Conservation (phyloP, 2,113 vertebrate species). For the Phasianus colchicus region DNA sequence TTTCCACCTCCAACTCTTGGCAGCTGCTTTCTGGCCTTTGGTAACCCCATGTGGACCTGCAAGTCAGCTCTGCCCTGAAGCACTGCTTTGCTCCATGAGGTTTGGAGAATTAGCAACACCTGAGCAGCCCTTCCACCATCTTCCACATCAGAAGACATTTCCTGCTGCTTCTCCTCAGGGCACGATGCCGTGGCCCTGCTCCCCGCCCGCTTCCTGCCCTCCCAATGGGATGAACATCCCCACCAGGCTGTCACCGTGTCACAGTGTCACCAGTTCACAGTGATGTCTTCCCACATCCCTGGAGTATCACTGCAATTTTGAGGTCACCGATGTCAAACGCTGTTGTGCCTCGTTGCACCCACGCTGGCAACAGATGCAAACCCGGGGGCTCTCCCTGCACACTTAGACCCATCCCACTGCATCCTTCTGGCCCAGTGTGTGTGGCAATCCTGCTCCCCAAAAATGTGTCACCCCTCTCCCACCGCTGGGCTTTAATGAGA, state of each 20-base stretch:
- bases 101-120: conserved; percentile 59
- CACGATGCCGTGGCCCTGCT: not conserved
- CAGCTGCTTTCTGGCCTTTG: not conserved
- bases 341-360: not conserved
- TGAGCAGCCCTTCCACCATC: not conserved
- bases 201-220: not conserved
- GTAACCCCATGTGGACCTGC: not conserved
- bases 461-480: not conserved
- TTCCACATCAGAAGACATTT: conserved; percentile 58
- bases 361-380: not conserved
- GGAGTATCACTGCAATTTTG: accelerated
- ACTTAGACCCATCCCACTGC: not conserved
- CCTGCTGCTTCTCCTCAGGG: not conserved
- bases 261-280: not conserved
- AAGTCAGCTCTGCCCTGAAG: not conserved
- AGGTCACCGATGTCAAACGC: not conserved
- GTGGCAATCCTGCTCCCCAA: not conserved
- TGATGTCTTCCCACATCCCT: not conserved
- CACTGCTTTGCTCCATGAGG: accelerated
- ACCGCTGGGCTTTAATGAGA: not conserved
- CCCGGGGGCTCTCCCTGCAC: not conserved
- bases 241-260: not conserved
- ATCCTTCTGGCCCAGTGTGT: not conserved
- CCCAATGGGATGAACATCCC: not conserved
- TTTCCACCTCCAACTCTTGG: not conserved